These are phyloP conservation scores for Cheilosia urbana DNA, from an alignment of 2,888 invertebrate species.

Conservation along the genomic window DNA sequence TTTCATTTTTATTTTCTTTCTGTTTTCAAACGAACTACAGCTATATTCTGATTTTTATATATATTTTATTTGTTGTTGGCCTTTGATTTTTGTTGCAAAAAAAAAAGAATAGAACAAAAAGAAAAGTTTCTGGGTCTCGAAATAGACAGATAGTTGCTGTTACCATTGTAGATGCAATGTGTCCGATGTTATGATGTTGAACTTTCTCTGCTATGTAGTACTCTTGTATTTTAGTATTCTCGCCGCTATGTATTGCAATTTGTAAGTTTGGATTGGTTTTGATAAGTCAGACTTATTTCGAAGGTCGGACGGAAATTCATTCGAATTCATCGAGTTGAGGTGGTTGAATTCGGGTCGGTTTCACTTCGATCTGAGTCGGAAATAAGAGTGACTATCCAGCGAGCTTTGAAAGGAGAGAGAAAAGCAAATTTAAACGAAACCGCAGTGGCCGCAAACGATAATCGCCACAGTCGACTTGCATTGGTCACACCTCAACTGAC, in stretches of 20 bases:
- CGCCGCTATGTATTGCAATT: constrained; percentile 62
- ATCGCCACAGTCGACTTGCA: too few species aligned
- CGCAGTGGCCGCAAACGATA: too few species aligned
- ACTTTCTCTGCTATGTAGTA: constrained; percentile 66
- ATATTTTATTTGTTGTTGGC: constrained; percentile 45
- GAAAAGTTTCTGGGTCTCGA: constrained; percentile 75
- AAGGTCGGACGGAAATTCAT: background rate
- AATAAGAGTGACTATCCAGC: too few species aligned
- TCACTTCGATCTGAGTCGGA: too few species aligned
- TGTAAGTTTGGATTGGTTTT: constrained; percentile 59
- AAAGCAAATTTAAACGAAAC: too few species aligned
- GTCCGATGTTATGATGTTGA: constrained; percentile 64
- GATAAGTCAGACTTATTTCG: background rate
- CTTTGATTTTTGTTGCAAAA: constrained; percentile 12
- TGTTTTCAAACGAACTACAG: constrained; percentile 28
- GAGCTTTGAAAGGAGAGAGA: too few species aligned
- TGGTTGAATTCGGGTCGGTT: too few species aligned
- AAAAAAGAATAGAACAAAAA: constrained; percentile 30
- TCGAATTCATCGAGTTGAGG: background rate
- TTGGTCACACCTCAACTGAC: too few species aligned
- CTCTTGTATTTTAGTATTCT: constrained; percentile 3
- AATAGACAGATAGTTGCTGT: constrained; percentile 76
- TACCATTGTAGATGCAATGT: constrained; percentile 74
- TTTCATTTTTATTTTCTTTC: constrained; percentile 76
- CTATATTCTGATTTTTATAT: constrained; percentile 8